phyloP scores from a whole-genome alignment of 2,888 invertebrate species.

The Dinocampus coccinellae region DNA sequence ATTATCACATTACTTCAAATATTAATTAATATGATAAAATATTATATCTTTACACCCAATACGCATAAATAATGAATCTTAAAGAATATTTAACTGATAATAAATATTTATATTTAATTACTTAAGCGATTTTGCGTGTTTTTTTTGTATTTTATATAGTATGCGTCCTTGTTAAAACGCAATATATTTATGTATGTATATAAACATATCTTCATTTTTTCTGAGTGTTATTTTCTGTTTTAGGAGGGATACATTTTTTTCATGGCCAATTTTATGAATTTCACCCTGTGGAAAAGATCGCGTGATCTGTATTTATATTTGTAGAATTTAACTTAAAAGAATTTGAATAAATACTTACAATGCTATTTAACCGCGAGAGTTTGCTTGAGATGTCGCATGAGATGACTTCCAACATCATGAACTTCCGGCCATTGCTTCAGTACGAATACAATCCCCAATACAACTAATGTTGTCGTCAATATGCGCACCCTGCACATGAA shows the following conservation, averaged over 20 bases:
- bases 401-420: slow-evolving; percentile 84
- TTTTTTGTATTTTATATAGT: slow-evolving; percentile 24
- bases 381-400: slow-evolving; percentile 83
- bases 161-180: slow-evolving; percentile 1
- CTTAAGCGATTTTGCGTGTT: slow-evolving; percentile 28
- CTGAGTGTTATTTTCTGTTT: slow-evolving; percentile 33
- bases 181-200: neutral
- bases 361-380: slow-evolving; percentile 80
- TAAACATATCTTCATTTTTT: neutral
- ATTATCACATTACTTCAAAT: slow-evolving; percentile 31
- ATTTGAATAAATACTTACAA: slow-evolving; percentile 54
- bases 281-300: slow-evolving; percentile 40
- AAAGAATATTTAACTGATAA: slow-evolving; percentile 1
- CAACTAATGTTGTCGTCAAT: slow-evolving; percentile 84
- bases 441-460: slow-evolving; percentile 85
- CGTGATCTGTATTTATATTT: neutral
- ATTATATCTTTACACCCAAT: slow-evolving; percentile 44
- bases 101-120: slow-evolving; percentile 34
- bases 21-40: slow-evolving; percentile 44
- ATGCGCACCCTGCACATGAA: slow-evolving; percentile 83
- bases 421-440: slow-evolving; percentile 93
- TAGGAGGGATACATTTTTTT: slow-evolving; percentile 36
- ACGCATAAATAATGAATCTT: slow-evolving; percentile 31
- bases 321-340: slow-evolving; percentile 39
- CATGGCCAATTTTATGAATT: slow-evolving; percentile 47